Base-by-base conservation (phyloP, 2,888 invertebrate genomes). In the Acleris cristana region DNA sequence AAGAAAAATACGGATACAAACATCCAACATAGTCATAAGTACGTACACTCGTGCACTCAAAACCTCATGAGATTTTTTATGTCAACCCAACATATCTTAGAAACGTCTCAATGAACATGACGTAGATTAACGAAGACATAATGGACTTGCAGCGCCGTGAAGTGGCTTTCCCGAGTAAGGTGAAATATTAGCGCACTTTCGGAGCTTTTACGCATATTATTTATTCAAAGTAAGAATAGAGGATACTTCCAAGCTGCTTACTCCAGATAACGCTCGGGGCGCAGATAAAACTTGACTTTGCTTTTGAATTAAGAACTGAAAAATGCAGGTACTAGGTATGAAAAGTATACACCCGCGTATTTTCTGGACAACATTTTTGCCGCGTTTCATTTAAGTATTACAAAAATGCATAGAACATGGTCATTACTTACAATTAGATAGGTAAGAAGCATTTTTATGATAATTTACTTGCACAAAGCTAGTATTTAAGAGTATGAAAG, bases 201-300 rank as follows among this genome's bases (percentile, higher is more conserved):
- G 79, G 84, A 84, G 87, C 88, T 88, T 87, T 88, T 86, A 87
- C 80, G 80, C 79, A 76, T 83, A 88, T 88, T 89, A 88, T 84
- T 87, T 88, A 89, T 89, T 88, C 87, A 89, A 79, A 84, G 79
- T 83, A 82, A 84, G 84, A 84, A 82, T 80, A 82, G 78, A 79
- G 80, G 77, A 79, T 79, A 81, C 81, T 81, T 78, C 75, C 75
- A 76, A 77, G 78, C 74, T 72, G 75, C 75, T 73, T 58, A 40
- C 67, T 67, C 21, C 49, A 73, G 79, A 73, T 74, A 65, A 73
- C 30, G 70, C 12, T 14, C 65, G 70, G 67, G 56, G 49, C 70
- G 34, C 51, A 76, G 73, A 78, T 72, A 70, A 72, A 70, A 60
- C 55, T 23, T 57, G 2, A 34, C 57, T 16, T 59, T 16, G n/a